A percentile compares a stretch with the other conserved stretches of the same genome.
phyloP scores from a whole-genome alignment of 2,113 vertebrate genomes.

The Dermatemys mawii region DNA sequence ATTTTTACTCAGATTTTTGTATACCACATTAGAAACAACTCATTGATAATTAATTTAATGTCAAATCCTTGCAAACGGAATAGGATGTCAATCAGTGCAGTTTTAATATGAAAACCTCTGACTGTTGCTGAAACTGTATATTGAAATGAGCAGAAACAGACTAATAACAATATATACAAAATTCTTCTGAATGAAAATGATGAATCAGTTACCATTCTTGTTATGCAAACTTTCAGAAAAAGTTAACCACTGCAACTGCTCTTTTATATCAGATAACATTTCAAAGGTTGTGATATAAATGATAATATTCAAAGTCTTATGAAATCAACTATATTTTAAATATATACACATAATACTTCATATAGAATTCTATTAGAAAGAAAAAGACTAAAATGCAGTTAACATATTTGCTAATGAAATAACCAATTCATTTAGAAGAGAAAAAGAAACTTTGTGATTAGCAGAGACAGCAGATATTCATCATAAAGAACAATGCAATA shows the following conservation, averaged over 20 bases:
- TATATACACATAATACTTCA: background rate
- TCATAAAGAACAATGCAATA: conserved; percentile 43
- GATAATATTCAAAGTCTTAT: conserved; percentile 41
- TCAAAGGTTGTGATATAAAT: conserved; percentile 43
- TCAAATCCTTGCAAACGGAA: conserved; percentile 5
- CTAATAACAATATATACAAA: conserved; percentile 13
- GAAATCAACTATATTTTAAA: conserved; percentile 31
- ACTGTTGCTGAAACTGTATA: background rate
- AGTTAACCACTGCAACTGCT: background rate
- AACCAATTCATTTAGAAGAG: conserved; percentile 33
- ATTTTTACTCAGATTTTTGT: conserved; percentile 31
- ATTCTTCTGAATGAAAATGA: conserved; percentile 19
- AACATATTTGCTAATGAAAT: conserved; percentile 21
- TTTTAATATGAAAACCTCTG: conserved; percentile 20
- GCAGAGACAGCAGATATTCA: conserved; percentile 58
- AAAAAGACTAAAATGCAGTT: conserved; percentile 35
- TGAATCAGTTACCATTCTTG: background rate
- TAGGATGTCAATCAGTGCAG: conserved; percentile 7
- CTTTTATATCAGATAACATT: conserved; percentile 33
- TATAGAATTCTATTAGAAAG: conserved; percentile 34
- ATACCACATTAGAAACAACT: conserved; percentile 15
- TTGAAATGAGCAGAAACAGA: background rate
- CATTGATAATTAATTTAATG: conserved; percentile 19
- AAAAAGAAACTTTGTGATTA: conserved; percentile 54
- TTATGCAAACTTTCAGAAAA: conserved; percentile 16